Evolutionary conservation across 2,888 invertebrate species (phyloP).

Genomic region (Tetrapedia diversipes): DNA sequence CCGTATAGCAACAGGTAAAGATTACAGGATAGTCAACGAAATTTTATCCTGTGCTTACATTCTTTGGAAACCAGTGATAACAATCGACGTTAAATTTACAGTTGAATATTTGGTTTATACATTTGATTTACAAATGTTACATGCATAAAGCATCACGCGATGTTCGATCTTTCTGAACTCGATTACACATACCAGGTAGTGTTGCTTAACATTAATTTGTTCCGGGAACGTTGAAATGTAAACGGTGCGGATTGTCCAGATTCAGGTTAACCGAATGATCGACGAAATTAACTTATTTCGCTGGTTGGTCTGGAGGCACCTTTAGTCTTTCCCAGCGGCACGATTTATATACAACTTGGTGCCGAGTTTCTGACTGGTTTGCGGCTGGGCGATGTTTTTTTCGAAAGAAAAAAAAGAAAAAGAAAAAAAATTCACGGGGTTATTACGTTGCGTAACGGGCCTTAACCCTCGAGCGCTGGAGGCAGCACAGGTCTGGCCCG

Average conservation of each 20-base stretch:
- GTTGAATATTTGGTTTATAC: not conserved
- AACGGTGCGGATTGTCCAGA: too few relatives aligned
- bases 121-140: not conserved
- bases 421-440: constrained; percentile 46
- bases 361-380: constrained; percentile 18
- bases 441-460: constrained; percentile 66
- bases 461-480: constrained; percentile 58
- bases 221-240: not conserved
- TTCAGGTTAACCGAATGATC: not conserved
- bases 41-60: not conserved
- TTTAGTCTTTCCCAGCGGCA: too few relatives aligned
- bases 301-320: too few relatives aligned
- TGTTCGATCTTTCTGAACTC: not conserved
- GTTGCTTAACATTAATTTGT: not conserved
- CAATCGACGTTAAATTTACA: not conserved
- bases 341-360: constrained; percentile 12
- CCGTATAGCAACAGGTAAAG: not conserved
- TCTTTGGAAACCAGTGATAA: not conserved
- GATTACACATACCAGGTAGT: not conserved
- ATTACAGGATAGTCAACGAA: not conserved
- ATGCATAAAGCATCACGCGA: not conserved
- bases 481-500: constrained; percentile 26
- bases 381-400: constrained; percentile 38
- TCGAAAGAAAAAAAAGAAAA: constrained; percentile 43
- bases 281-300: not conserved